Evolutionary conservation across 2,113 vertebrate species (phyloP).

Genomic region (Chrysochloris asiatica): DNA sequence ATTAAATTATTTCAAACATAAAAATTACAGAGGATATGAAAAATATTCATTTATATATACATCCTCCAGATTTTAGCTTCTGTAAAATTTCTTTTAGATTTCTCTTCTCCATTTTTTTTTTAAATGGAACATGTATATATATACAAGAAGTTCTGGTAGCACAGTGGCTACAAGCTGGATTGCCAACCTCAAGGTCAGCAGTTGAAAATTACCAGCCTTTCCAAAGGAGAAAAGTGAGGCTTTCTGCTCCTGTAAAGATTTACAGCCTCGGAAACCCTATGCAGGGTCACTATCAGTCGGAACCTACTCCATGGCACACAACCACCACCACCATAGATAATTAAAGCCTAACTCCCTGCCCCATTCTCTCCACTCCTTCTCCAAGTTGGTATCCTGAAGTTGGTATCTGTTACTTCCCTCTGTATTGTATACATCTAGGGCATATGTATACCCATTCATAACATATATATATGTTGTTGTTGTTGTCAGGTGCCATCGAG

Average conservation of each 20-base stretch:
- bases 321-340: no score
- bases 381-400: background rate
- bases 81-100: conserved; percentile 6
- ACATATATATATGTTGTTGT: background rate
- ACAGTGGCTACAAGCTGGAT: no score
- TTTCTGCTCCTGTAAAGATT: no score
- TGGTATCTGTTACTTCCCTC: background rate
- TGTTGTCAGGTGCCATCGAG: no score
- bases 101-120: background rate
- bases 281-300: no score
- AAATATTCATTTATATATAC: background rate
- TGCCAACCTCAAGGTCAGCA: no score
- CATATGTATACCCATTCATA: background rate
- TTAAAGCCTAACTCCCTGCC: background rate
- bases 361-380: background rate
- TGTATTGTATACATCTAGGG: background rate
- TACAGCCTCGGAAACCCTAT: no score
- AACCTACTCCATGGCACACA: no score
- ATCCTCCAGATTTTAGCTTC: background rate
- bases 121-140: background rate
- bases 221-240: no score
- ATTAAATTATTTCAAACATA: conserved; percentile 5
- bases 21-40: background rate
- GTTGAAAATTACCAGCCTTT: no score
- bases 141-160: no score